These are phyloP conservation scores for Ennomos fuscantarius DNA, from an alignment of 2,888 invertebrate species.

Conservation along the genomic window DNA sequence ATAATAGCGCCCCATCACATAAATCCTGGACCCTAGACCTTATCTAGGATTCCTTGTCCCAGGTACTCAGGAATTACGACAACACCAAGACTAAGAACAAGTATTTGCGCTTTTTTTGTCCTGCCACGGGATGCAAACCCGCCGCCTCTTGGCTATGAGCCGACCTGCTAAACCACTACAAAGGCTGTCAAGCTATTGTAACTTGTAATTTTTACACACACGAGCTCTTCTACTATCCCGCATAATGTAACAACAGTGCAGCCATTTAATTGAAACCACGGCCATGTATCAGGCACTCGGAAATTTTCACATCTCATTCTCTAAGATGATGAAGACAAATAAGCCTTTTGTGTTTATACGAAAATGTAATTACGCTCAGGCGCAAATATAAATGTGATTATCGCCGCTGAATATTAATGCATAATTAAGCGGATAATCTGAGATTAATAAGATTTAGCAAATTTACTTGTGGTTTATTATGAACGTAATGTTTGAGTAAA, in stretches of 20 bases:
- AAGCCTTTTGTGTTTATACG: slow-evolving; percentile 45
- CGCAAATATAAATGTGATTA: slow-evolving; percentile 35
- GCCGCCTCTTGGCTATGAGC: too few relatives aligned
- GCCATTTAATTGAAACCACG: slow-evolving; percentile 55
- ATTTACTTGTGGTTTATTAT: slow-evolving; percentile 21
- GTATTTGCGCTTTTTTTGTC: too few relatives aligned
- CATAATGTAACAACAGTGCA: slow-evolving; percentile 43
- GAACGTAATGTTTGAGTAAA: slow-evolving; percentile 5
- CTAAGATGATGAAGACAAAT: slow-evolving; percentile 45
- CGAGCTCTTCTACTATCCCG: slow-evolving; percentile 17
- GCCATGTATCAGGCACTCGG: slow-evolving; percentile 50
- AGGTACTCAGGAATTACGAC: too few relatives aligned
- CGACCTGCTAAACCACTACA: too few relatives aligned
- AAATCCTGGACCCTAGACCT: too few relatives aligned
- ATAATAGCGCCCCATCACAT: too few relatives aligned
- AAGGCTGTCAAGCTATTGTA: too few relatives aligned
- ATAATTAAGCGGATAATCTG: slow-evolving; percentile 17
- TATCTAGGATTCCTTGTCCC: too few relatives aligned
- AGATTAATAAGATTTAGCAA: slow-evolving; percentile 17
- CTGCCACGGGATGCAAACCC: too few relatives aligned
- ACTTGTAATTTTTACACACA: slow-evolving; percentile 20
- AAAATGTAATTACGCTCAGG: slow-evolving; percentile 38
- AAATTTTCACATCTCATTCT: slow-evolving; percentile 47
- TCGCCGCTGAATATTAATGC: slow-evolving; percentile 23
- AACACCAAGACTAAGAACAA: too few relatives aligned